A percentile compares a stretch with the other conserved stretches of the same genome.
Conservation (phyloP, 2,113 vertebrate species). For the Corythoichthys haematopterus region DNA sequence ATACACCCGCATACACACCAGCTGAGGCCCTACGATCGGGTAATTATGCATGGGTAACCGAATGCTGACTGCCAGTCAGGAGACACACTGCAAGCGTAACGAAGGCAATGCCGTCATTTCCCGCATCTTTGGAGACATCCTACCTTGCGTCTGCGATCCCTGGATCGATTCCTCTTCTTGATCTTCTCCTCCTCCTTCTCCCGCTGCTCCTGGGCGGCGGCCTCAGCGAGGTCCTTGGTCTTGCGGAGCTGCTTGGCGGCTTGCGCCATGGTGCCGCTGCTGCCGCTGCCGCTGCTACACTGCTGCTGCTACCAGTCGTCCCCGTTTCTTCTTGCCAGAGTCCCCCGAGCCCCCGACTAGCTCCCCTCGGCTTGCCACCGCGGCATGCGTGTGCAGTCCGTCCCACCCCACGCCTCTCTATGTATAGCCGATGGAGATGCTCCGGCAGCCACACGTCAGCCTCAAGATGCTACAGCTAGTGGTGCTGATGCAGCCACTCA, state of each 20-base stretch:
- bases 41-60: slow-evolving; percentile 45
- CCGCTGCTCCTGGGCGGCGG: slow-evolving; percentile 89
- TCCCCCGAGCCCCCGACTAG: background rate
- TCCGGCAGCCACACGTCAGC: slow-evolving; percentile 52
- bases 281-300: slow-evolving; percentile 42
- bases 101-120: slow-evolving; percentile 17
- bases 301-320: slow-evolving; percentile 52
- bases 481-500: slow-evolving; percentile 65
- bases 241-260: slow-evolving; percentile 97
- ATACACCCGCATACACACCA: slow-evolving; percentile 24
- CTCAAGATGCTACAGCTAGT: slow-evolving; percentile 62
- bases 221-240: slow-evolving; percentile 94
- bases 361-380: slow-evolving; percentile 50
- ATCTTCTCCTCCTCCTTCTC: slow-evolving; percentile 93
- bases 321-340: slow-evolving; percentile 38
- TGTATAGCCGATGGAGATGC: slow-evolving; percentile 37
- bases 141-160: slow-evolving; percentile 95
- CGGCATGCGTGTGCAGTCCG: slow-evolving; percentile 45
- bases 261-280: slow-evolving; percentile 87
- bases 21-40: slow-evolving; percentile 41
- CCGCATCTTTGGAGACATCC: slow-evolving; percentile 29
- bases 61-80: slow-evolving; percentile 16
- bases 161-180: slow-evolving; percentile 90
- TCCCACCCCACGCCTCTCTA: slow-evolving; percentile 1
- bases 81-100: slow-evolving; percentile 6